A percentile compares a stretch with the other conserved stretches of the same genome.
Evolutionary conservation across 1,140 invertebrate species (phyloP).

Genomic region (Ceratina calcarata): DNA sequence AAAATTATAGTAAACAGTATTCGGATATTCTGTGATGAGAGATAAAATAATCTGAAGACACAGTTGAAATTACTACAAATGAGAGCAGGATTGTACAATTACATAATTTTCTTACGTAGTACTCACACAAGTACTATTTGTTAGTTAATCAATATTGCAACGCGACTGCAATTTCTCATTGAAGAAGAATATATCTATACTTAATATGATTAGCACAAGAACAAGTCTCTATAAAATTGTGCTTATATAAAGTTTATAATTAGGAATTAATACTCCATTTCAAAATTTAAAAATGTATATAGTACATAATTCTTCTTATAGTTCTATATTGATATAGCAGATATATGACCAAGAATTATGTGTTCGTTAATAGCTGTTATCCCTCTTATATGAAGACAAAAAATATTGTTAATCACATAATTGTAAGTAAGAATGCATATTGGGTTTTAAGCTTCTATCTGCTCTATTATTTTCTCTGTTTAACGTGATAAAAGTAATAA

Average conservation of each 20-base stretch:
- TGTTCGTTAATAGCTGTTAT: conserved; percentile 17
- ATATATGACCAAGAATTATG: conserved; percentile 25
- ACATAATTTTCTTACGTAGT: conserved; percentile 4
- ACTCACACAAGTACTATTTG: conserved; percentile 16
- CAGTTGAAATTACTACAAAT: conserved; percentile 15
- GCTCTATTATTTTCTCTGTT: conserved; percentile 12
- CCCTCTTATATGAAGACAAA: conserved; percentile 23
- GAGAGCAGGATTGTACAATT: not conserved
- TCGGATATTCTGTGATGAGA: conserved; percentile 3
- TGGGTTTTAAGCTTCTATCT: conserved; percentile 34
- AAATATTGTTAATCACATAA: conserved; percentile 40
- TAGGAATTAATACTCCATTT: conserved; percentile 21
- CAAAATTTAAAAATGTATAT: conserved; percentile 34
- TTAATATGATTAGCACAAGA: conserved; percentile 35
- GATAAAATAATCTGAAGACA: conserved; percentile 44
- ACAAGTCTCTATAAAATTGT: conserved; percentile 34
- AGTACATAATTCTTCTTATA: conserved; percentile 27
- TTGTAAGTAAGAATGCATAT: conserved; percentile 31
- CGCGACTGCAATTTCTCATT: conserved; percentile 29
- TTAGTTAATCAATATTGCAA: conserved; percentile 18
- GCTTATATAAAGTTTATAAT: conserved; percentile 31
- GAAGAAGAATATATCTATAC: conserved; percentile 34
- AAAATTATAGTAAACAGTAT: conserved; percentile 21
- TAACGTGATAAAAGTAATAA: conserved; percentile 7
- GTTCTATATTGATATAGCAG: conserved; percentile 8